A percentile compares a stretch with the other conserved stretches of the same genome.
Evolutionary conservation across 2,113 vertebrate species (phyloP).

Genomic region (Prionailurus bengalensis): DNA sequence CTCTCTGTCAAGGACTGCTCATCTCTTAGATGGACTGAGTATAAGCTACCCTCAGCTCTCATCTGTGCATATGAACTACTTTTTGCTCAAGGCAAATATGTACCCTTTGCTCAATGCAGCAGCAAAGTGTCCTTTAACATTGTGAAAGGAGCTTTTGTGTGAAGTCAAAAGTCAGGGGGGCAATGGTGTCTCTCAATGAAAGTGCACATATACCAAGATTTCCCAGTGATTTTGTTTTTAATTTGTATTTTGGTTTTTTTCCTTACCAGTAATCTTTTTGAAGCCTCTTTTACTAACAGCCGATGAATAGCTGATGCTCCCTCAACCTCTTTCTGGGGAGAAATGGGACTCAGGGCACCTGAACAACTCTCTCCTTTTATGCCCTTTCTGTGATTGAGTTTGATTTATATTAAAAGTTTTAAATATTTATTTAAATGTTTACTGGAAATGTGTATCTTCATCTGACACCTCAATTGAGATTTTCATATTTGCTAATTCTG

Average conservation of each 20-base stretch:
- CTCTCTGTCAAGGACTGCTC: background rate
- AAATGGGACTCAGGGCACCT: background rate
- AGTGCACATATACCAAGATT: background rate
- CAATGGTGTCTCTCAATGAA: background rate
- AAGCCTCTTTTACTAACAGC: background rate
- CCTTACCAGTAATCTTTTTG: background rate
- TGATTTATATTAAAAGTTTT: background rate
- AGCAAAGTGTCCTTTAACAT: background rate
- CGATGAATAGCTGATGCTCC: background rate
- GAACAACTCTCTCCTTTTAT: background rate
- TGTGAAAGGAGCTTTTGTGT: background rate
- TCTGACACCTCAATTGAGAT: background rate
- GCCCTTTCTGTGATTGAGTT: background rate
- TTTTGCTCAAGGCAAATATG: background rate
- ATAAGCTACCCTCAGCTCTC: background rate
- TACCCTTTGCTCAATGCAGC: background rate
- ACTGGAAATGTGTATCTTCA: background rate
- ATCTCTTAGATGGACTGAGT: background rate
- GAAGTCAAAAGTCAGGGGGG: background rate
- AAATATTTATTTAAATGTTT: background rate
- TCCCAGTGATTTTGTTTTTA: background rate
- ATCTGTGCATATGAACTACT: background rate
- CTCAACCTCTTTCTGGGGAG: no score
- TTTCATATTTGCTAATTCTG: constrained; percentile 1
- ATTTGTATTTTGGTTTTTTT: background rate